These are phyloP conservation scores for Tenthredo amoena DNA, from an alignment of 2,888 invertebrate species.

Conservation along the genomic window DNA sequence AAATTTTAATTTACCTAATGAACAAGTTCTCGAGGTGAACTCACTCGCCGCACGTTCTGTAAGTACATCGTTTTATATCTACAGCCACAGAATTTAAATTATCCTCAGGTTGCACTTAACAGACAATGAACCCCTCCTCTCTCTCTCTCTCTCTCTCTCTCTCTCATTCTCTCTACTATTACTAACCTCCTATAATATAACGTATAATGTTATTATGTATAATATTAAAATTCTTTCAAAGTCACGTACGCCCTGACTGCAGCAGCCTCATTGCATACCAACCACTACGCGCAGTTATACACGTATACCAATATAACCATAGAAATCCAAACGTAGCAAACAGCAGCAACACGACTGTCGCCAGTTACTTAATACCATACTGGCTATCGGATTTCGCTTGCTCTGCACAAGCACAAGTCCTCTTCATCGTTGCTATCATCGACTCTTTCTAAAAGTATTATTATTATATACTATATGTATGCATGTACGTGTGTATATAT, in stretches of 20 bases:
- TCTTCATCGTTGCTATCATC: not conserved
- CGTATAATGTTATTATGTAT: not conserved
- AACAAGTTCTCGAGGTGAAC: not conserved
- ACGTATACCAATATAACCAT: not conserved
- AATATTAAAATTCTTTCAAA: not conserved
- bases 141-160: not conserved
- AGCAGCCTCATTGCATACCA: not conserved
- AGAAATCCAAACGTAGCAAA: conserved; percentile 34
- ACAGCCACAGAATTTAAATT: conserved; percentile 13
- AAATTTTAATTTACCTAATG: not conserved
- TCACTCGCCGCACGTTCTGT: not conserved
- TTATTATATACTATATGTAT: too few species aligned
- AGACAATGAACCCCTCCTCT: conserved; percentile 8
- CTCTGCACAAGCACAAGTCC: conserved; percentile 28
- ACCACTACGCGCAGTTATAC: not conserved
- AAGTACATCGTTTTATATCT: not conserved
- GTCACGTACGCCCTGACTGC: conserved; percentile 23
- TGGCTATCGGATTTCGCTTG: conserved; percentile 29
- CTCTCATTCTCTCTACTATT: not conserved
- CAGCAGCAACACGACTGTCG: conserved; percentile 1
- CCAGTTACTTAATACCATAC: conserved; percentile 37
- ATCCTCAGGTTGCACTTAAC: conserved; percentile 14
- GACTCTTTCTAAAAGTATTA: not conserved
- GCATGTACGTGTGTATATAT: too few species aligned
- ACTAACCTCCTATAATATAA: not conserved